Conservation (phyloP, 1,140 invertebrate genomes). For the Neoseiulus cucumeris region DNA sequence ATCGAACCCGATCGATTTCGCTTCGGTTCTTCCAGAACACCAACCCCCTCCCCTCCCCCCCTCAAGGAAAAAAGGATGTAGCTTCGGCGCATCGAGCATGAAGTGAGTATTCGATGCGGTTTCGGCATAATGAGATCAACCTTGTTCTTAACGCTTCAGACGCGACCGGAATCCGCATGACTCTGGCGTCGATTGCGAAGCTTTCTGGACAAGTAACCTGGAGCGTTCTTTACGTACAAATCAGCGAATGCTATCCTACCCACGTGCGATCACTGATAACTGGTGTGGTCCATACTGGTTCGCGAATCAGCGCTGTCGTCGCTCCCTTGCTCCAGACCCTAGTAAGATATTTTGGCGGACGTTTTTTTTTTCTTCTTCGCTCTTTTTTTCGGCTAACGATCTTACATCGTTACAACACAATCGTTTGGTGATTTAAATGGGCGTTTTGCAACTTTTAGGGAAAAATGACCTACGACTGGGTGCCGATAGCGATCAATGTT, state of each 20-base stretch:
- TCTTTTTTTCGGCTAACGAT: background rate
- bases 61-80: no score
- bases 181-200: background rate
- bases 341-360: background rate
- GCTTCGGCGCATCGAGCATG: no score
- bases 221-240: background rate
- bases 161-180: background rate
- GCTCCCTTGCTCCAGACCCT: background rate
- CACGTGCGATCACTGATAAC: background rate
- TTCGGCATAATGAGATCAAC: no score
- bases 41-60: no score
- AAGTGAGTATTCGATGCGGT: no score
- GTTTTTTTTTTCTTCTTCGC: background rate
- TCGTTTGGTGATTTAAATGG: background rate
- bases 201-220: background rate
- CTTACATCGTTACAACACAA: background rate
- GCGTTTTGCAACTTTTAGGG: background rate
- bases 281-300: background rate
- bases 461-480: background rate
- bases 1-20: no score
- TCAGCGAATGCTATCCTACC: background rate
- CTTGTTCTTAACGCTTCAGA: background rate
- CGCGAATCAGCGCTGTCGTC: background rate
- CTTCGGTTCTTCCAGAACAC: no score
- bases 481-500: background rate